These are phyloP conservation scores for Notarius quadriscutis DNA, from an alignment of 2,113 vertebrate genomes.

Conservation along the genomic window DNA sequence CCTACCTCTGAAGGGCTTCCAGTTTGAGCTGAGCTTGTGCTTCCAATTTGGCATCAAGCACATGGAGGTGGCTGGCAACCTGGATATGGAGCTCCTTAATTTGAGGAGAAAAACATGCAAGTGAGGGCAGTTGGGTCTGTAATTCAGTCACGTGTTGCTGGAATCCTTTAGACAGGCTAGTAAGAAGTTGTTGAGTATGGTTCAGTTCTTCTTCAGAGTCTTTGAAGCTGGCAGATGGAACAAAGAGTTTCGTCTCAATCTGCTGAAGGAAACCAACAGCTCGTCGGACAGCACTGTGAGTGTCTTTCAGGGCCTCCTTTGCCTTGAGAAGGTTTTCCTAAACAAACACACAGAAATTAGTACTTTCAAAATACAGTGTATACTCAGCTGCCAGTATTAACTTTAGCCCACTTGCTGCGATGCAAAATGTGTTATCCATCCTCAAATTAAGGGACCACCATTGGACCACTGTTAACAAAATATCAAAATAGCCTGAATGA, in stretches of 20 bases:
- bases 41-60: conserved; percentile 66
- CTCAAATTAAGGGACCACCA: neutral
- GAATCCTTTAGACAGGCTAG: conserved; percentile 71
- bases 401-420: neutral
- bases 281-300: conserved; percentile 68
- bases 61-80: conserved; percentile 71
- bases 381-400: neutral
- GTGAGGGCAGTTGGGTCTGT: conserved; percentile 63
- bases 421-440: neutral
- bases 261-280: conserved; percentile 67
- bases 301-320: conserved; percentile 69
- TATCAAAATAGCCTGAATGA: too few relatives aligned
- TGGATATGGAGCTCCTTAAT: conserved; percentile 68
- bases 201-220: conserved; percentile 62
- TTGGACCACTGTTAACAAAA: neutral
- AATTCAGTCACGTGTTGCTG: conserved; percentile 68
- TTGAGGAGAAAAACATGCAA: conserved; percentile 67
- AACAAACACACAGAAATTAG: conserved; percentile 29
- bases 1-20: conserved; percentile 68
- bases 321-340: conserved; percentile 78
- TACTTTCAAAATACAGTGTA: conserved; percentile 35
- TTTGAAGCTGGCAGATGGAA: conserved; percentile 62
- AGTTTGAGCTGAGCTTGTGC: conserved; percentile 69
- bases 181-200: conserved; percentile 56
- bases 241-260: conserved; percentile 65